Base-by-base conservation (phyloP, 2,797 vertebrate genomes). In the Chaunax sp. region DNA sequence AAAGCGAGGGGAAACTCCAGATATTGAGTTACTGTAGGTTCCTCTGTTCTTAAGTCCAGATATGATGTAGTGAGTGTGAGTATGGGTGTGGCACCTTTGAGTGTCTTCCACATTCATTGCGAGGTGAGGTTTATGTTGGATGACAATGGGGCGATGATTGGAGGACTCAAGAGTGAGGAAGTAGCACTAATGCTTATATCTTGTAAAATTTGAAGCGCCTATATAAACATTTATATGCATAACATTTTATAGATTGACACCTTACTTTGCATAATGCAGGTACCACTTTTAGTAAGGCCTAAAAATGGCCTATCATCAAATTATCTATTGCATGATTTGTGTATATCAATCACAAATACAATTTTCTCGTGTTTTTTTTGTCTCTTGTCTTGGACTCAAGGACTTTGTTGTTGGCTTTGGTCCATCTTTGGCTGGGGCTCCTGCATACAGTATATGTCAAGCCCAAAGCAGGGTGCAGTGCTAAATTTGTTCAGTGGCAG, bases 21-120 rank as follows among this genome's bases (percentile, higher is more conserved):
- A 86, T 88, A 88, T 90, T 83, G 69, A 67, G 88, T 91, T 90
- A 80, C 87, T 75, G 75, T 83, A 67, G 69, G 88, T 90, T 90
- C 77, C 87, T 75, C 72, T 58, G 75, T 73, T 87, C 69, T 67
- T 62, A 54, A 64, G 71, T 78, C 67, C 82, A 83, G 69, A 84
- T 80, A 83, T 90, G 81, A 89, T 89, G 74, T 69, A 87, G 85
- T 83, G 85, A 77, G 85, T 86, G 81, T 55, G 84, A 78, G 59
- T 70, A 80, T 28, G 28, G 18, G 53, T 71, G 79, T 57, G 72
- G 64, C 70, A 52, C 74, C 80, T 83, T 83, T 85, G 74, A 77
- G 54, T 58, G 61, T 78, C 69, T 63, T 72, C 60, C 52, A 70
- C 69, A 72, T 75, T 70, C 62, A 70, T 56, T 3, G 43, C 68